phyloP scores from a whole-genome alignment of 2,113 vertebrate genomes.

The Halichoerus grypus region DNA sequence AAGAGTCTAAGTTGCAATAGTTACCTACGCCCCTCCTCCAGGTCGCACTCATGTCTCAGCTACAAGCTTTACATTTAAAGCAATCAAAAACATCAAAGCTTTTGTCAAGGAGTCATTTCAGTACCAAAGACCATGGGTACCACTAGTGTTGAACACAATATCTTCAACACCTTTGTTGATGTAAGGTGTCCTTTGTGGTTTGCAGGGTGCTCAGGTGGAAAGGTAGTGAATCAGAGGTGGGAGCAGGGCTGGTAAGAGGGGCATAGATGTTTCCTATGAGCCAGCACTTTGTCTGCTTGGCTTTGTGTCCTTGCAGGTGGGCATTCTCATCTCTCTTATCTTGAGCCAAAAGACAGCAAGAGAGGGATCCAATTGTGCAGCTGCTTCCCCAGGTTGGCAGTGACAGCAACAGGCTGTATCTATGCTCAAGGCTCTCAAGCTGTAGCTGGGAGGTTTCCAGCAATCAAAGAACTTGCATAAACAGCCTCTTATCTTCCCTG shows the following conservation, averaged over 20 bases:
- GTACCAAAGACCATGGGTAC: background rate
- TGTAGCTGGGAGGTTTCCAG: conserved; percentile 49
- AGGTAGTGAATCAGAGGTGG: background rate
- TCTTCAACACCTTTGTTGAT: background rate
- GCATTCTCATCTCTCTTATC: background rate
- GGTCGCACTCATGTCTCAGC: background rate
- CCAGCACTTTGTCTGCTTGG: background rate
- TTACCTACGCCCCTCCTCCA: background rate
- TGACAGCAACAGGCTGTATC: background rate
- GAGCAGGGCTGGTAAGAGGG: background rate
- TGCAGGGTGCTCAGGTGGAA: background rate
- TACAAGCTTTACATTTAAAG: background rate
- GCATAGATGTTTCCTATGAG: background rate
- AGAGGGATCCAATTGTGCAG: background rate
- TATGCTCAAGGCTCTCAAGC: background rate
- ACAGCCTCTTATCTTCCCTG: conserved; percentile 14
- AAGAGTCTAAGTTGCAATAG: background rate
- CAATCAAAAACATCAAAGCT: background rate
- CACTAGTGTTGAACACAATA: accelerated
- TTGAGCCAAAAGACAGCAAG: background rate
- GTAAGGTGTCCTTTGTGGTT: background rate
- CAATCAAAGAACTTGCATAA: background rate
- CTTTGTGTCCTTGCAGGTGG: background rate
- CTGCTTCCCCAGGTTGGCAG: background rate
- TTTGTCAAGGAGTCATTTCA: background rate